A percentile compares a stretch with the other conserved stretches of the same genome.
Conservation (phyloP, 1,140 invertebrate species). For the Colletes gigas region DNA sequence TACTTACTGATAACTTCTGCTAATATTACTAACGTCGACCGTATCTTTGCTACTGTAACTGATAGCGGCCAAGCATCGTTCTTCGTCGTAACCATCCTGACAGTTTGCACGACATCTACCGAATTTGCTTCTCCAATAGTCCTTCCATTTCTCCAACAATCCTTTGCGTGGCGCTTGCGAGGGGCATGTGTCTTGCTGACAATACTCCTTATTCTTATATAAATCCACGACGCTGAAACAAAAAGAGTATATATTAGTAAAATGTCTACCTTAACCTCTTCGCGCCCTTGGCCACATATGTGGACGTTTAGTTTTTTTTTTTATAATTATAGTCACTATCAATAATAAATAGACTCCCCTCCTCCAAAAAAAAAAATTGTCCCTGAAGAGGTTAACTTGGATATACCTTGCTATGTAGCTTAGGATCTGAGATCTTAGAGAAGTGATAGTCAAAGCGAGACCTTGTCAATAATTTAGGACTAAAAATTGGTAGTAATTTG, state of each 20-base stretch:
- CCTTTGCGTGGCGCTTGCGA: slow-evolving; percentile 34
- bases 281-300: no score
- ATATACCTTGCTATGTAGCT: background rate
- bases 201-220: slow-evolving; percentile 68
- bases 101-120: slow-evolving; percentile 51
- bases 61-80: slow-evolving; percentile 61
- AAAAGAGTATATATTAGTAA: background rate
- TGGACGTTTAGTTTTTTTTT: no score
- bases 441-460: no score
- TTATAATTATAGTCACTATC: no score
- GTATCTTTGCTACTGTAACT: slow-evolving; percentile 66
- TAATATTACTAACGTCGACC: slow-evolving; percentile 38
- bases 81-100: slow-evolving; percentile 57
- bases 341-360: no score
- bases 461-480: no score
- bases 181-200: slow-evolving; percentile 48
- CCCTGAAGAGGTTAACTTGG: no score
- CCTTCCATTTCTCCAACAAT: slow-evolving; percentile 44
- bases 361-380: no score
- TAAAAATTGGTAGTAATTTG: no score
- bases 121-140: slow-evolving; percentile 62
- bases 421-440: no score
- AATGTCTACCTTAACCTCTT: no score
- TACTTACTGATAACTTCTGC: slow-evolving; percentile 61
- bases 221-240: slow-evolving; percentile 61